A percentile compares a stretch with the other conserved stretches of the same genome.
phyloP scores from a whole-genome alignment of 2,888 invertebrate species.

The Eupithecia centaureata region DNA sequence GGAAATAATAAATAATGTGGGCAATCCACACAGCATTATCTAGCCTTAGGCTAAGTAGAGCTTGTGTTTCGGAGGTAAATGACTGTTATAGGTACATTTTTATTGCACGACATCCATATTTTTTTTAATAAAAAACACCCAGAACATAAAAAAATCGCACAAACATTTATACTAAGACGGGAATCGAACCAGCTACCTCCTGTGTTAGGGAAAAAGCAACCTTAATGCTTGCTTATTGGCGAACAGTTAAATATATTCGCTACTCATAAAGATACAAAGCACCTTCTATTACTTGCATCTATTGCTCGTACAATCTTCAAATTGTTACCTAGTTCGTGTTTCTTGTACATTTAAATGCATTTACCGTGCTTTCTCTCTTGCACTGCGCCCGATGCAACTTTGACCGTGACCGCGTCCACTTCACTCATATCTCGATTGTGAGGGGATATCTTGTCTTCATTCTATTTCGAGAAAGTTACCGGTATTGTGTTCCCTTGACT shows the following conservation, averaged over 20 bases:
- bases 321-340: neutral
- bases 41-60: too few species aligned
- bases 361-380: conserved; percentile 1
- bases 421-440: conserved; percentile 24
- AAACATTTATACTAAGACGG: too few species aligned
- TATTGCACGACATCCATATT: too few species aligned
- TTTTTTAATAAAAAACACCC: too few species aligned
- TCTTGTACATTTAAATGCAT: neutral
- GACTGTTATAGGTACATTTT: too few species aligned
- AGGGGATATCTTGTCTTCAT: conserved; percentile 30
- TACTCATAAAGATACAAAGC: neutral
- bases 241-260: neutral
- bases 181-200: too few species aligned
- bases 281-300: neutral
- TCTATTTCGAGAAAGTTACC: conserved; percentile 30
- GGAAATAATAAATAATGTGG: too few species aligned
- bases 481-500: conserved; percentile 18
- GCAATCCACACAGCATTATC: too few species aligned
- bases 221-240: neutral
- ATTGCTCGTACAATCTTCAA: neutral
- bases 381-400: conserved; percentile 34
- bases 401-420: conserved; percentile 37
- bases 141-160: too few species aligned
- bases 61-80: too few species aligned
- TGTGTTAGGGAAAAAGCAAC: too few species aligned